phyloP scores from a whole-genome alignment of 2,797 vertebrate species.

The Macroramphosus scolopax region DNA sequence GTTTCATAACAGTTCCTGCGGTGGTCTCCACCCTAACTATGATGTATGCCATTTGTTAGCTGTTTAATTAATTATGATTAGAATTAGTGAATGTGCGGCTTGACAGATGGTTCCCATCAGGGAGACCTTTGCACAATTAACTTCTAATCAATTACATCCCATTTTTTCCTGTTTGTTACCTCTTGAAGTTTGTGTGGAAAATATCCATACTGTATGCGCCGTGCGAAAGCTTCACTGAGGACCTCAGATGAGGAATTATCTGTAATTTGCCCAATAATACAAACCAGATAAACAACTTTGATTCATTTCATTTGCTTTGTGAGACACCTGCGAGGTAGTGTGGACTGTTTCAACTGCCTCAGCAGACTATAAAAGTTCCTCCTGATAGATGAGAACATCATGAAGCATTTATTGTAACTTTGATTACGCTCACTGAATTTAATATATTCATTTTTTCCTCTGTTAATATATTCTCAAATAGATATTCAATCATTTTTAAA shows the following conservation, averaged over 20 bases:
- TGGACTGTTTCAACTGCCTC: constrained; percentile 16
- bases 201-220: constrained; percentile 59
- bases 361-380: constrained; percentile 24
- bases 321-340: constrained; percentile 24
- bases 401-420: constrained; percentile 30
- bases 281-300: constrained; percentile 54
- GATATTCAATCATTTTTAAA: constrained; percentile 14
- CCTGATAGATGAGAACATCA: constrained; percentile 5
- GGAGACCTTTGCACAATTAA: constrained; percentile 85
- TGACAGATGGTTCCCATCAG: constrained; percentile 94
- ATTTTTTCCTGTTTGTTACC: constrained; percentile 64
- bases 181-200: constrained; percentile 67
- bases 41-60: constrained; percentile 94
- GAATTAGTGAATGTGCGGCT: constrained; percentile 83
- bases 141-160: constrained; percentile 79
- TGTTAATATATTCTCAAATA: constrained; percentile 3
- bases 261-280: constrained; percentile 54
- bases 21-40: constrained; percentile 83
- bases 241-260: constrained; percentile 72
- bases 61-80: constrained; percentile 97
- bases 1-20: constrained; percentile 89
- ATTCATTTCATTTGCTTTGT: constrained; percentile 41
- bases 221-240: constrained; percentile 50
- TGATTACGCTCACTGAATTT: constrained; percentile 19
- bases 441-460: constrained; percentile 4